Evolutionary conservation across 2,888 invertebrate genomes (phyloP), one percentile per base, ranked within the genome.

Genomic region (Agriopis aurantiaria): DNA sequence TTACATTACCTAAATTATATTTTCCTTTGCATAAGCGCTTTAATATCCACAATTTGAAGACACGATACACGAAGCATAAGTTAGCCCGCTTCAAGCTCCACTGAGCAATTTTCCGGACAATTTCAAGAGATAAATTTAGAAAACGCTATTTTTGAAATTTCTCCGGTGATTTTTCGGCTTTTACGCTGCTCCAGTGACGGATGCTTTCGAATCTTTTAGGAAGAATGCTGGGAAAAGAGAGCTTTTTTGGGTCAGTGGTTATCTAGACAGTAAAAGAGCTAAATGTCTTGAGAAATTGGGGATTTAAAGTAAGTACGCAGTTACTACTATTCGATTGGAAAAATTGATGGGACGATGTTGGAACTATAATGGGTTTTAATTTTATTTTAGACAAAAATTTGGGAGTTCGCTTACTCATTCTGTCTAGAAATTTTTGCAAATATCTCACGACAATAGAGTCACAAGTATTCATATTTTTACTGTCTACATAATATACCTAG

Each of bases 91-190:
- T 77, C 82, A 77, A 76, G 79, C 82, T 74, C 60, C 76, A 75
- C 76, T 76, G 78, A 75, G 74, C 82, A 84, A 84, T 84, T 84
- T 84, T 78, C 82, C 81, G 76, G 76, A 77, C 82, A 81, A 84
- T 84, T 84, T 84, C 79, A 75, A 71, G 77, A 80, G 78, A 80
- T 79, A 82, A 78, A 82, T 83, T 83, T 76, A 62, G 75, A 80
- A 82, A 83, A 80, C 76, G 76, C 75, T 76, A 80, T 82, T 80
- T 82, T 82, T 76, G 77, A 82, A 83, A 75, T 78, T 79, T 77
- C 65, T 33, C 61, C 59, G 57, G 67, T 78, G 74, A 81, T 81
- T 80, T 77, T 77, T 77, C 75, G 72, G 68, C 72, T 75, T 66
- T 73, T 70, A 73, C 74, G 72, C 61, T 66, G 70, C 66, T 55